Evolutionary conservation across 1,140 invertebrate species (phyloP).

Genomic region (Pseudomyrmex pallidus): DNA sequence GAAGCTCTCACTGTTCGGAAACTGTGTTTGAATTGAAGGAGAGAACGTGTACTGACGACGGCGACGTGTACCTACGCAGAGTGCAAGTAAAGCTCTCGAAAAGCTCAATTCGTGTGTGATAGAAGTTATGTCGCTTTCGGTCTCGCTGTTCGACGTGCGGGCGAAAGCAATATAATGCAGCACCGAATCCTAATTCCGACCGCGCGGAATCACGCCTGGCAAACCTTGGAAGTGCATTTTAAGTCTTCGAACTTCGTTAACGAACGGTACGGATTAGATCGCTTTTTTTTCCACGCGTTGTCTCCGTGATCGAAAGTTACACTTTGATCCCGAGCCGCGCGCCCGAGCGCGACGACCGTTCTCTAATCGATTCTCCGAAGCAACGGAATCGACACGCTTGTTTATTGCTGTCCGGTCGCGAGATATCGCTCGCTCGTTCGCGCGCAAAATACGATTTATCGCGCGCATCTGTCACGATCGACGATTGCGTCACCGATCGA

Average conservation of each 20-base stretch:
- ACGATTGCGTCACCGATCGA: conserved; percentile 20
- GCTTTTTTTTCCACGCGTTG: neutral
- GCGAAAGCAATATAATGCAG: neutral
- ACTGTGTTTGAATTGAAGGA: neutral
- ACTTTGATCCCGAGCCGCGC: neutral
- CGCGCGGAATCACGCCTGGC: neutral
- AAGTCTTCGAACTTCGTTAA: conserved; percentile 27
- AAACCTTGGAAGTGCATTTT: neutral
- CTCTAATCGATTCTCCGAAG: neutral
- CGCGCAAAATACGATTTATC: neutral
- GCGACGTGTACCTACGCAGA: neutral
- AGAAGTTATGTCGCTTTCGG: conserved; percentile 22
- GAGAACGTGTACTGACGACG: no score
- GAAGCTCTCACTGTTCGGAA: conserved; percentile 20
- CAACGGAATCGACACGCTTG: conserved; percentile 14
- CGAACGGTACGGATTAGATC: neutral
- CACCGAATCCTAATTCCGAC: conserved; percentile 5
- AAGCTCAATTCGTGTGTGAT: neutral
- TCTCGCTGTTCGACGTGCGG: conserved; percentile 10
- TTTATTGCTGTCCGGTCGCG: conserved; percentile 17
- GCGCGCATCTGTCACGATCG: conserved; percentile 28
- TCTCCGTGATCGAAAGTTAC: conserved; percentile 21
- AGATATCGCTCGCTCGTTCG: neutral
- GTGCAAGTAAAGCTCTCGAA: conserved; percentile 12
- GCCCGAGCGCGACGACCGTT: neutral